These are phyloP conservation scores for Lordiphosa clarofinis DNA, from an alignment of 1,140 invertebrate genomes.

Conservation along the genomic window DNA sequence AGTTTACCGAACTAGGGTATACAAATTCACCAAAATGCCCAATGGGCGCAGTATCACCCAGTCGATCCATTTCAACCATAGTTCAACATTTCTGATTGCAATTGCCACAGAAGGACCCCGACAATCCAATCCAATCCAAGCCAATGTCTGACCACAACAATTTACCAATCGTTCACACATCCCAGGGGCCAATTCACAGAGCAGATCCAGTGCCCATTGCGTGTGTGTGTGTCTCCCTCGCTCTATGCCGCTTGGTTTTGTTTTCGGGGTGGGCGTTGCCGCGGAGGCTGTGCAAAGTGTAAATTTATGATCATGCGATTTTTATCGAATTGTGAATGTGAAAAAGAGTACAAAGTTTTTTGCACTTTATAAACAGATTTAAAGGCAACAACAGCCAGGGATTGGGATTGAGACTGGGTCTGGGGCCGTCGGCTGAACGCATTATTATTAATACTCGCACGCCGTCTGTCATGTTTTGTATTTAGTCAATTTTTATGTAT, in stretches of 20 bases:
- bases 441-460: constrained; percentile 78
- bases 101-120: constrained; percentile 41
- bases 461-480: constrained; percentile 78
- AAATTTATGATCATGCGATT: constrained; percentile 80
- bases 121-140: constrained; percentile 41
- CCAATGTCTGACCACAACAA: constrained; percentile 57
- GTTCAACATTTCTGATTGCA: constrained; percentile 31
- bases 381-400: constrained; percentile 14
- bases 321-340: constrained; percentile 77
- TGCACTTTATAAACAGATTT: constrained; percentile 68
- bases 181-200: constrained; percentile 52
- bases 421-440: constrained; percentile 52
- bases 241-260: constrained; percentile 3
- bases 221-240: constrained; percentile 25
- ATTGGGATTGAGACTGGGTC: neutral
- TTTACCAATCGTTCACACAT: constrained; percentile 79
- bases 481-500: constrained; percentile 72
- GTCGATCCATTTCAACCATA: constrained; percentile 1
- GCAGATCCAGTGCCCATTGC: constrained; percentile 41
- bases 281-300: constrained; percentile 79
- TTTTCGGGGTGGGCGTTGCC: constrained; percentile 66
- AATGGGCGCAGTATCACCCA: constrained; percentile 9
- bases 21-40: too few species aligned
- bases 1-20: too few species aligned
- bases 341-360: constrained; percentile 75